Base-by-base conservation (phyloP, 2,113 vertebrate genomes). In the Pseudopodoces humilis region DNA sequence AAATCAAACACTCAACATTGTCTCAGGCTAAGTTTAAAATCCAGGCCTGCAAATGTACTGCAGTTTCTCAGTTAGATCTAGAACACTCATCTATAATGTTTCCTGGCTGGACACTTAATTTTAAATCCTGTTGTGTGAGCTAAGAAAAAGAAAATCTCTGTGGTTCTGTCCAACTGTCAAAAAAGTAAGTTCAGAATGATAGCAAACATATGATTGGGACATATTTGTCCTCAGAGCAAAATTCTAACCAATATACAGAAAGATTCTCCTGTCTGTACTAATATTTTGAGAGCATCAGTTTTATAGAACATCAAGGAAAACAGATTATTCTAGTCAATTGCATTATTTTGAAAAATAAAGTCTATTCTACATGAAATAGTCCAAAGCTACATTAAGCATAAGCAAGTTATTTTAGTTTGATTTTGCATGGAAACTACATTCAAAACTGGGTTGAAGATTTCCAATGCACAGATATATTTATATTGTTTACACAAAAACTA, bases 401-500 rank as follows among this genome's bases (percentile, higher is more conserved):
- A 84, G 49, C 55, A 89, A 93, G 88, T 94, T 95, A 93, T 96
- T 96, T 96, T 95, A 18, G 67, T 70, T 88, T 86, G 39, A 59
- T 90, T 90, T 83, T 93, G 72, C 94, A 82, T 30, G 56, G 90
- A 96, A 90, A 88, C 71, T 81, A 78, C 56, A 35, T 52, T 83
- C 68, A 83, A 90, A 97, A 95, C 60, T 94, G 88, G 92, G 93
- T 83, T 96, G 85, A 86, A 95, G 41, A 70, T 58, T 90, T 95
- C 56, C 79, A 92, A 71, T 81, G n/a, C 85, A 83, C 47, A 81
- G 83, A 86, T 88, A 93, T 86, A 95, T 95, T 96, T 96, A 93
- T 90, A 90, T 28, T 95, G 90, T 93, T 97, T 96, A 94, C 93
- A 93, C 49, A 67, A 83, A 75, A 95, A 41, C 35, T 64, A 35